Evolutionary conservation across 2,113 vertebrate species (phyloP), one percentile per base, ranked within the genome.

Genomic region (Proterorhinus semilunaris): DNA sequence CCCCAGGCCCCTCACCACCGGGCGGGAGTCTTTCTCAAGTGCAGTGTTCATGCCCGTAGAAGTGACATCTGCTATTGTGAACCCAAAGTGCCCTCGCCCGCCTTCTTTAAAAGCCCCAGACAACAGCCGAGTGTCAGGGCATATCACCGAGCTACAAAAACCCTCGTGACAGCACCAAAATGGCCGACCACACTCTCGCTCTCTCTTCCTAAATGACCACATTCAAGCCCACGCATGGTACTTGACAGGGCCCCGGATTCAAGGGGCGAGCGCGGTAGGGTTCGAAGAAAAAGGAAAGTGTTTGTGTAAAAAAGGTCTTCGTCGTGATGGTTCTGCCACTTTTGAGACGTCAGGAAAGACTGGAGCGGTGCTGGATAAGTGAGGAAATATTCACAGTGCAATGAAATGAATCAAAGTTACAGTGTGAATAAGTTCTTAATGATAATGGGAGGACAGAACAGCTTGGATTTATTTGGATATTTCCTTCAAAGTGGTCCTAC

Each of bases 1-100:
- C 76, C 61, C 58, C 49, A 68, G 79, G 76, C 72, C 83, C 74
- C 72, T 15, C 58, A 36, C 65, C 73, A 36, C 27, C 27, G 2
- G 17, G 72, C 66, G 68, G 62, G 69, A 83, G 77, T 81, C 74
- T 78, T 69, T 36, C 75, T 82, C 89, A 90, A 91, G 91, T 90
- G 88, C 83, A 78, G 80, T 66, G 5, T 61, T 6, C 50, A 64
- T 63, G 87, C 81, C 78, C 59, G 73, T 36, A 36, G 65, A 13
- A 62, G 86, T 91, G 92, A 91, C 92, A 91, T 84, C 88, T 84
- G 86, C 85, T 82, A 87, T 90, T 86, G 87, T 90, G 88, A 88
- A 44, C 78, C 78, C 81, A 80, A 81, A 90, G 89, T 90, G 89
- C 88, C 84, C 87, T 86, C 68, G 85, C 85, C 27, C 71, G 74